phyloP scores from a whole-genome alignment of 2,888 invertebrate species.

The Tenthredo scrophulariae region DNA sequence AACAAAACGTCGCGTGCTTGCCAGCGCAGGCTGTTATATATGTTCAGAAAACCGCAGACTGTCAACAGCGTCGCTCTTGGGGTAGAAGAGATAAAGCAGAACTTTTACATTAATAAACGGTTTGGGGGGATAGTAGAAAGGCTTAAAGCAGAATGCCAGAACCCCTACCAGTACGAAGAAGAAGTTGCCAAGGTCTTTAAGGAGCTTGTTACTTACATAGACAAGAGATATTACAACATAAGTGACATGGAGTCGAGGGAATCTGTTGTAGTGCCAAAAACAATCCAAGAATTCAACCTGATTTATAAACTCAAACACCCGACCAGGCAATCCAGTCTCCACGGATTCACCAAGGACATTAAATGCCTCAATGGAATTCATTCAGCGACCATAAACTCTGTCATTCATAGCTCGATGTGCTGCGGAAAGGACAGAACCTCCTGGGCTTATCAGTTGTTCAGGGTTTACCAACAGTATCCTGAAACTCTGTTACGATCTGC shows the following conservation, averaged over 20 bases:
- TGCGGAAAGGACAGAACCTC: slow-evolving; percentile 82
- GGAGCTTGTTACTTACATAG: slow-evolving; percentile 71
- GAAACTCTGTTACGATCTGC: slow-evolving; percentile 83
- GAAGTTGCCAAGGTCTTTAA: slow-evolving; percentile 69
- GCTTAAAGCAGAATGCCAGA: slow-evolving; percentile 70
- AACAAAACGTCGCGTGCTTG: slow-evolving; percentile 87
- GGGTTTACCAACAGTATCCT: slow-evolving; percentile 86
- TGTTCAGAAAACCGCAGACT: slow-evolving; percentile 82
- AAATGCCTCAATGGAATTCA: slow-evolving; percentile 79
- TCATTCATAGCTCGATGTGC: slow-evolving; percentile 85
- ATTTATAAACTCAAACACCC: slow-evolving; percentile 73
- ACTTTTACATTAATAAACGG: slow-evolving; percentile 78
- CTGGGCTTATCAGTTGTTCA: slow-evolving; percentile 84
- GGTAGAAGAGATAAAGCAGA: slow-evolving; percentile 82
- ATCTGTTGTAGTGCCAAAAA: slow-evolving; percentile 66
- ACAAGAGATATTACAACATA: slow-evolving; percentile 74
- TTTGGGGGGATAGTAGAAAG: slow-evolving; percentile 77
- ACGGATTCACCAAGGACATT: slow-evolving; percentile 76
- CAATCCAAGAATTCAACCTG: slow-evolving; percentile 72
- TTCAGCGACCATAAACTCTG: slow-evolving; percentile 80
- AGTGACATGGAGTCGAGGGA: slow-evolving; percentile 70
- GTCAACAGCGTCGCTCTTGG: slow-evolving; percentile 82
- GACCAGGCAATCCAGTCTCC: slow-evolving; percentile 66
- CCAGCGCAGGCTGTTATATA: slow-evolving; percentile 83
- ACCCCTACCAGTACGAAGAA: slow-evolving; percentile 66